A percentile compares a stretch with the other conserved stretches of the same genome.
phyloP scores from a whole-genome alignment of 2,797 vertebrate species.

The Psittacula echo region DNA sequence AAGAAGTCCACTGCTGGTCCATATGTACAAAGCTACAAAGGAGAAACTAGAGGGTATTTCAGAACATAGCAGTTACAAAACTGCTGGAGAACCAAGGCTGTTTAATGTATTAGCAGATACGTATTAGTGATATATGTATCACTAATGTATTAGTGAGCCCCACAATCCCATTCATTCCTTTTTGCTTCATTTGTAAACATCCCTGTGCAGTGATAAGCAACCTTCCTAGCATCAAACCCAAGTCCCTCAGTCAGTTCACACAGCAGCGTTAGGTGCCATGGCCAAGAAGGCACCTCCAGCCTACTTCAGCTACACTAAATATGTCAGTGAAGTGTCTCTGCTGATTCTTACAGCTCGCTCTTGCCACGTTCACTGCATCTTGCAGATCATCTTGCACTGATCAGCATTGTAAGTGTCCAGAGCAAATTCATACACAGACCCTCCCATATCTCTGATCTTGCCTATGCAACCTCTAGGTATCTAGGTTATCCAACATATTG shows the following conservation, averaged over 20 bases:
- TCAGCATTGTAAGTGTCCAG: neutral
- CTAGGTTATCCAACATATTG: neutral
- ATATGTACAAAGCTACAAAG: neutral
- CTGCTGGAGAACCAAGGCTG: neutral
- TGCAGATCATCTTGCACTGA: neutral
- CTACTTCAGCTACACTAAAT: neutral
- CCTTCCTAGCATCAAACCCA: neutral
- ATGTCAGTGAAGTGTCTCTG: neutral
- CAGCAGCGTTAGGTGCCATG: rapidly evolving
- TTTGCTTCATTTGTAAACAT: neutral
- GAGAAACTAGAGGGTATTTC: neutral
- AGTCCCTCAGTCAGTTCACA: neutral
- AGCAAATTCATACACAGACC: neutral
- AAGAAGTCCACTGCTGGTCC: neutral
- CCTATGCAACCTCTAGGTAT: neutral
- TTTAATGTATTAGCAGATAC: neutral
- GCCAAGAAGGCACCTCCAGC: neutral
- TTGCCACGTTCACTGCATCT: neutral
- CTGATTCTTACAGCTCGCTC: neutral
- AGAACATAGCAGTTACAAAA: neutral
- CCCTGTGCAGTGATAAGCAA: neutral
- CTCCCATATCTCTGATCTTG: neutral
- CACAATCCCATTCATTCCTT: neutral
- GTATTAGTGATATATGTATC: too few relatives aligned
- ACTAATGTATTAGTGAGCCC: neutral